Base-by-base conservation (phyloP, 2,888 invertebrate species). In the Rhopalosiphum nymphaeae region DNA sequence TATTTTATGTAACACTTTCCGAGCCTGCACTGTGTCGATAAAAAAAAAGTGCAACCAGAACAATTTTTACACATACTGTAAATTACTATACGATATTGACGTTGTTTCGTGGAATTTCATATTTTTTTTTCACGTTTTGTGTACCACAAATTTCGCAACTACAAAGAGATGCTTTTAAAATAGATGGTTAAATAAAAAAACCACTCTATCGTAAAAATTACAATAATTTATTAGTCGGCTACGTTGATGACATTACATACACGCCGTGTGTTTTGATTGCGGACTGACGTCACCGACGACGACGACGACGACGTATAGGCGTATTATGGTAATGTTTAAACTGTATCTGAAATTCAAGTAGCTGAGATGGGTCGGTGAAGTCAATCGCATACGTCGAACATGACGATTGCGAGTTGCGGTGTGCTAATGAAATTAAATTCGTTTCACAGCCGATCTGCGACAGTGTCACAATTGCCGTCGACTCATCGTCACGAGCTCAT, bases 391-490 rank as follows among this genome's bases (percentile, higher is more conserved):
- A 87, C 49, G n/a, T 87, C 49, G 87, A 87, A 53, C 87, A 49
- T 49, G 49, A 87, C 36, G 49, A 49, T 36, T n/a, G 46, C 46
- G n/a, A n/a, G n/a, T 21, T 21, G 46, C 87, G 87, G 21, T n/a
- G 49, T n/a, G 87, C 87, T 87, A 87, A 87, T 87, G 87, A 87
- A 87, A 87, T 89, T 26, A 57, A 89, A 89, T 42, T 56, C 42
- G 56, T 89, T 89, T 57, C 56, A 26, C 89, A 89, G 13, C 42
- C 89, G 42, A 57, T 89, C 25, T 42, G 89, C 56, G 57, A 36
- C 21, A 78, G 78, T 36, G 78, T n/a, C 53, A 49, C 87, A 87
- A 36, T 87, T n/a, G n/a, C 9, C 49, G 49, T 49, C 7, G 86
- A 36, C 78, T 78, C 78, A 21, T 21, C 36, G 21, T 36, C 78